phyloP scores from a whole-genome alignment of 2,113 vertebrate species.

The Reinhardtius hippoglossoides region DNA sequence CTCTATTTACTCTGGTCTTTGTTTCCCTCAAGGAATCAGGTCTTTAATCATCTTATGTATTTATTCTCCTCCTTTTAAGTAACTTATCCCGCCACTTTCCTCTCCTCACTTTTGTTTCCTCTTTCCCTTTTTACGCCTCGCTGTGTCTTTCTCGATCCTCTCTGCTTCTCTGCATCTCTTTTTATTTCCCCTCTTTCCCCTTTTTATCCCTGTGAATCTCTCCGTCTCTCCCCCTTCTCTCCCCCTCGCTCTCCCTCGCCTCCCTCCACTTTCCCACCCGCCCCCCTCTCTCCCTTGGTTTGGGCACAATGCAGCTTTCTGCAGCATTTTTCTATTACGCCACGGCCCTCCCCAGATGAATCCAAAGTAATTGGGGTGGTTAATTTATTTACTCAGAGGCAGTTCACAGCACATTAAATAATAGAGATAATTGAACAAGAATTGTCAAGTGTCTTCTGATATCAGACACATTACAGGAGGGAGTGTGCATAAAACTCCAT shows the following conservation, averaged over 20 bases:
- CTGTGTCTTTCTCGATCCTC: neutral
- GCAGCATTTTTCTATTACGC: conserved; percentile 92
- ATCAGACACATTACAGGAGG: conserved; percentile 99
- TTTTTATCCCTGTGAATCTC: conserved; percentile 57
- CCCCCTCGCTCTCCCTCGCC: conserved; percentile 22
- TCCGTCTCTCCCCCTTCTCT: conserved; percentile 19
- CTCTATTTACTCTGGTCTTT: neutral
- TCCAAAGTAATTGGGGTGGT: conserved; percentile 99
- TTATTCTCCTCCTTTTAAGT: neutral
- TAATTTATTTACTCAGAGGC: conserved; percentile 99
- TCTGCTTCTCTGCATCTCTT: conserved; percentile 16
- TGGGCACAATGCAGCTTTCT: conserved; percentile 88
- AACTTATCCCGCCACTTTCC: neutral
- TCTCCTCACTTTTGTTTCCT: neutral
- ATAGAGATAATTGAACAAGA: conserved; percentile 99
- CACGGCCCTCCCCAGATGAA: conserved; percentile 93
- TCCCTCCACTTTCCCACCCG: conserved; percentile 33
- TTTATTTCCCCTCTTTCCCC: conserved; percentile 15
- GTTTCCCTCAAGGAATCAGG: neutral
- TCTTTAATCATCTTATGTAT: neutral
- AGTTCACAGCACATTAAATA: conserved; percentile 99
- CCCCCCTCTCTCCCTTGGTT: conserved; percentile 34
- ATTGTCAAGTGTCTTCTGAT: conserved; percentile 99
- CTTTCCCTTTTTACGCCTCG: neutral
- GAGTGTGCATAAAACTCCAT: conserved; percentile 99